phyloP scores from a whole-genome alignment of 2,888 invertebrate genomes.

The Caenorhabditis panamensis region DNA sequence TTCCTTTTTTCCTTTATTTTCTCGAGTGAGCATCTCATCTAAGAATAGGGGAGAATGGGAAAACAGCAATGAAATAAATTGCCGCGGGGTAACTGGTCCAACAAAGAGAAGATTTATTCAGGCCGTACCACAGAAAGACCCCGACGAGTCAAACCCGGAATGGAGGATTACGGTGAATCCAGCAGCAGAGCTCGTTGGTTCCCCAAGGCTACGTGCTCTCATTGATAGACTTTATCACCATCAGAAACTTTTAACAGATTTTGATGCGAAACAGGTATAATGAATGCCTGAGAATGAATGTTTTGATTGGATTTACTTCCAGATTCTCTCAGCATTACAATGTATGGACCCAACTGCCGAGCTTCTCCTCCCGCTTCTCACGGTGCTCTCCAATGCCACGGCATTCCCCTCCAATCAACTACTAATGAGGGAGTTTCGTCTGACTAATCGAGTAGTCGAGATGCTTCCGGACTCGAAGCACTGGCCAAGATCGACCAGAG shows the following conservation, averaged over 20 bases:
- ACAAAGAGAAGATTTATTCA: conserved; percentile 35
- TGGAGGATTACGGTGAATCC: conserved; percentile 79
- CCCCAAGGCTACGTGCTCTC: conserved; percentile 66
- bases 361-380: conserved; percentile 75
- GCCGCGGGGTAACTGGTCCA: neutral
- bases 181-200: conserved; percentile 74
- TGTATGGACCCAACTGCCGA: conserved; percentile 75
- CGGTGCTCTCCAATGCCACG: conserved; percentile 77
- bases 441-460: conserved; percentile 74
- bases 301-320: conserved; percentile 12
- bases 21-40: conserved; percentile 22
- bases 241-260: conserved; percentile 71
- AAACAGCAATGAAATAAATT: conserved; percentile 2
- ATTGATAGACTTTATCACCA: conserved; percentile 75
- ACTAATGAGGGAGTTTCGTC: conserved; percentile 71
- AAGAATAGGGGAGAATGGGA: neutral
- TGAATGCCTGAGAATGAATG: neutral
- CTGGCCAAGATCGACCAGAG: conserved; percentile 74
- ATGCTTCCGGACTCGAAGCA: conserved; percentile 67
- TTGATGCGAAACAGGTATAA: conserved; percentile 71
- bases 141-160: conserved; percentile 72
- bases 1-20: conserved; percentile 18
- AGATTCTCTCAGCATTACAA: conserved; percentile 75
- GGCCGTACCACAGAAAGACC: conserved; percentile 78
- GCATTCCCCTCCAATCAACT: conserved; percentile 76